Evolutionary conservation across 2,888 invertebrate species (phyloP).

Genomic region (Allygus modestus): DNA sequence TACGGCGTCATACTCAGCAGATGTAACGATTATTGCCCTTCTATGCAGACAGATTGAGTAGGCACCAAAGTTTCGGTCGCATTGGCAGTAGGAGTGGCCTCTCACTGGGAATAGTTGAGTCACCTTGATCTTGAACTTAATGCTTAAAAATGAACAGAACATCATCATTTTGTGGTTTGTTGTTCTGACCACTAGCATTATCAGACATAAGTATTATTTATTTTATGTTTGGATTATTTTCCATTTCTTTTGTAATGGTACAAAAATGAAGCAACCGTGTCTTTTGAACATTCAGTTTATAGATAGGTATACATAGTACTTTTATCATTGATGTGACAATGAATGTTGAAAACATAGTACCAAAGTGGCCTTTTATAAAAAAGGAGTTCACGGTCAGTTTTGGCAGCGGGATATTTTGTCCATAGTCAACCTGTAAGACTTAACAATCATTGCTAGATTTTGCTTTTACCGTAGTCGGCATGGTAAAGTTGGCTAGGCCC

Average conservation of each 20-base stretch:
- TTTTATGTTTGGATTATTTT: neutral
- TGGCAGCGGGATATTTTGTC: neutral
- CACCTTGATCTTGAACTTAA: neutral
- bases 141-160: neutral
- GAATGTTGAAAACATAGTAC: neutral
- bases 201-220: neutral
- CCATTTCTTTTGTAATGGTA: neutral
- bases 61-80: neutral
- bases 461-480: too few species aligned
- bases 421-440: neutral
- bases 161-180: neutral
- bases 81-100: neutral
- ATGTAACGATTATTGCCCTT: neutral
- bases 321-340: neutral
- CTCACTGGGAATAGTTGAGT: neutral
- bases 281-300: neutral
- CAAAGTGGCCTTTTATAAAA: neutral
- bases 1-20: neutral
- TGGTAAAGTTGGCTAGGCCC: too few species aligned
- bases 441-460: neutral
- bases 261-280: neutral
- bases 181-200: neutral
- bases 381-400: neutral
- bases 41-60: neutral
- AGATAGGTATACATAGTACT: neutral